Percentiles rank a stretch among this genome's conserved stretches.
Conservation (phyloP, 1,140 invertebrate species). For the Nasonia giraulti region DNA sequence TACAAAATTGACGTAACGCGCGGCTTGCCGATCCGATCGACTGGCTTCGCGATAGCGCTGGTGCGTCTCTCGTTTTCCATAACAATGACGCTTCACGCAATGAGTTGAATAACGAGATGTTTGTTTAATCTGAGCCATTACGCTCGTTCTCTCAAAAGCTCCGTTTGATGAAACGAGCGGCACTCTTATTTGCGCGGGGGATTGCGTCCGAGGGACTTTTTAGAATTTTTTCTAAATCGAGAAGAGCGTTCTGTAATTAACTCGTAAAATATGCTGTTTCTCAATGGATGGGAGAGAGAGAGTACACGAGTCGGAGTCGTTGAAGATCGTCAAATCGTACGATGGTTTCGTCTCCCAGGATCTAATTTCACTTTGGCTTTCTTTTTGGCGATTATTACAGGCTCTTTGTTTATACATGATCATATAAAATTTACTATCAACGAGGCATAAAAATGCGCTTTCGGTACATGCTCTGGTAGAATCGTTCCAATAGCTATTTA, state of each 20-base stretch:
- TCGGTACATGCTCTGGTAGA: not conserved
- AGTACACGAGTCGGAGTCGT: not conserved
- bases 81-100: constrained; percentile 27
- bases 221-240: too few species aligned
- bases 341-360: not conserved
- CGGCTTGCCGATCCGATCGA: not conserved
- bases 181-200: too few species aligned
- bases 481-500: not conserved
- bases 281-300: too few species aligned
- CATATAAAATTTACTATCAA: not conserved
- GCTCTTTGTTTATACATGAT: not conserved
- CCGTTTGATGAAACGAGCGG: not conserved
- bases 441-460: not conserved
- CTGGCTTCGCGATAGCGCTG: constrained; percentile 21
- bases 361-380: not conserved
- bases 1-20: constrained; percentile 36
- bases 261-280: too few species aligned
- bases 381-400: not conserved
- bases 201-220: too few species aligned
- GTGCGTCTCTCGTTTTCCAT: constrained; percentile 13
- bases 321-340: not conserved
- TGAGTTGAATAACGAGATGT: constrained; percentile 24
- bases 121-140: not conserved
- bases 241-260: too few species aligned
- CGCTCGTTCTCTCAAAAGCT: not conserved